phyloP scores from a whole-genome alignment of 2,797 vertebrate species.

The Amblyraja radiata region DNA sequence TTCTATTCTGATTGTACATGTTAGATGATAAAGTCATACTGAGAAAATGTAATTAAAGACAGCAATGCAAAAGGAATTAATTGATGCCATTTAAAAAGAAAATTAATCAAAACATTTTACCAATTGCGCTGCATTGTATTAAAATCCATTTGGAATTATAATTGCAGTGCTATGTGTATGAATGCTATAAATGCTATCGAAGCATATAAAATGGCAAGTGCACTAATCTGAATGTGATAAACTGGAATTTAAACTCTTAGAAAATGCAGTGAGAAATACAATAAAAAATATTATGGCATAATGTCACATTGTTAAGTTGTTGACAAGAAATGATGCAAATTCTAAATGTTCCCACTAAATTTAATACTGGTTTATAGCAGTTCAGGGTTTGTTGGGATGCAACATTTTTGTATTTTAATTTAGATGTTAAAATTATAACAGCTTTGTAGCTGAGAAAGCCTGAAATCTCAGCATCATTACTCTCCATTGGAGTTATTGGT shows the following conservation, averaged over 20 bases:
- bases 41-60: neutral
- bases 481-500: neutral
- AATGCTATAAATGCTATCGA: neutral
- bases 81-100: neutral
- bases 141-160: neutral
- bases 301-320: neutral
- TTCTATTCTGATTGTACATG: neutral
- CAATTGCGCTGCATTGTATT: neutral
- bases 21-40: neutral
- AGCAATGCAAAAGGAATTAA: neutral
- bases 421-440: neutral
- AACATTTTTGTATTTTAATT: neutral
- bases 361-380: neutral
- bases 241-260: neutral
- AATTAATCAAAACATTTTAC: neutral
- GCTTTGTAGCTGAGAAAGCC: neutral
- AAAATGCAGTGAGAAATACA: neutral
- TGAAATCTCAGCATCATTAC: neutral
- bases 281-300: neutral
- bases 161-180: neutral
- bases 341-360: neutral
- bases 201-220: neutral
- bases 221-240: neutral
- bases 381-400: neutral
- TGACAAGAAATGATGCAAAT: neutral